Conservation (phyloP, 2,797 vertebrate genomes). For the Phalloptychus januarius region DNA sequence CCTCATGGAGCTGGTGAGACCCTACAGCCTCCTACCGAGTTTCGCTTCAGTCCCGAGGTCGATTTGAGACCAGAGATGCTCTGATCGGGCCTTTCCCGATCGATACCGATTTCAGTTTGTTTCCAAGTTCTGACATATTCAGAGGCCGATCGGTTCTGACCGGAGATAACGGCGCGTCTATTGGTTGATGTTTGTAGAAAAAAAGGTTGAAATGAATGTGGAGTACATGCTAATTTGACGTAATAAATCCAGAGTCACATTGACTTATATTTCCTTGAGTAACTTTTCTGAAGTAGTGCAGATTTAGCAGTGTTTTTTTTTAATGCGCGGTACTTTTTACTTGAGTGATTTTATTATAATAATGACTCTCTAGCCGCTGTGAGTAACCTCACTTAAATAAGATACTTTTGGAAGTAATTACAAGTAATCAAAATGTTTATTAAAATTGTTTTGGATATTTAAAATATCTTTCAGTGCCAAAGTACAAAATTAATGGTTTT, state of each 20-base stretch:
- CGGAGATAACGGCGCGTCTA: neutral
- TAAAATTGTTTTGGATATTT: no score
- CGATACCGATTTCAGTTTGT: neutral
- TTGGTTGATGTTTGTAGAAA: neutral
- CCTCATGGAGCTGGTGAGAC: constrained; percentile 94
- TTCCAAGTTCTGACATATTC: neutral
- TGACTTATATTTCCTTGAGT: no score
- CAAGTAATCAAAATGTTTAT: no score
- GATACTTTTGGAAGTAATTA: no score
- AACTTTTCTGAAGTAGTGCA: neutral
- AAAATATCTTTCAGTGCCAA: no score
- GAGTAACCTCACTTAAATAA: no score
- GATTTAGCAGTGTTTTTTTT: no score
- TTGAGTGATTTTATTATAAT: no score
- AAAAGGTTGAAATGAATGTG: neutral
- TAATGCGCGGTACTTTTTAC: no score
- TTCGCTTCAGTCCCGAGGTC: neutral
- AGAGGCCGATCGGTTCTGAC: neutral
- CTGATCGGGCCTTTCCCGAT: neutral
- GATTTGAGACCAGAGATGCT: neutral
- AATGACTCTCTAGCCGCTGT: no score
- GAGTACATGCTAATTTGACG: neutral
- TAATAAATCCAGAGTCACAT: neutral
- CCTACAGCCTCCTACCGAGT: no score
- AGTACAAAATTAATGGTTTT: no score